Evolutionary conservation across 2,888 invertebrate species (phyloP).

Genomic region (Tenodera sinensis): DNA sequence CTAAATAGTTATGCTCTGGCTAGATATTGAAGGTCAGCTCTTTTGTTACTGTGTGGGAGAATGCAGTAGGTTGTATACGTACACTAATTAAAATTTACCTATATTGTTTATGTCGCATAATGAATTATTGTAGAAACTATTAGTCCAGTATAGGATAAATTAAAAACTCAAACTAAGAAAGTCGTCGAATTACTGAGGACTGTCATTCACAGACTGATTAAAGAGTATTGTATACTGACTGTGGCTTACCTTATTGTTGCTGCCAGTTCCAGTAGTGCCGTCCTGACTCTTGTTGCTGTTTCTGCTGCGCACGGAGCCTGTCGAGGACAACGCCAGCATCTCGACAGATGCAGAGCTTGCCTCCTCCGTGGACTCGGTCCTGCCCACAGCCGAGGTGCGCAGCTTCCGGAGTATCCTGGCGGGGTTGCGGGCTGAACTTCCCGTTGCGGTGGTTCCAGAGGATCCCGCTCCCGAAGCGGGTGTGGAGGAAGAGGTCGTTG

Average conservation of each 20-base stretch:
- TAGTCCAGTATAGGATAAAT: too few relatives aligned
- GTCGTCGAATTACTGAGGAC: too few relatives aligned
- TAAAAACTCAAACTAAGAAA: too few relatives aligned
- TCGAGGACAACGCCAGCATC: slow-evolving; percentile 36
- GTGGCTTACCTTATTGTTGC: neutral
- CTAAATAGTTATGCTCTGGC: too few relatives aligned
- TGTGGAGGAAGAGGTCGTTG: neutral
- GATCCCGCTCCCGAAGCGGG: neutral
- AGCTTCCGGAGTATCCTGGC: slow-evolving; percentile 46
- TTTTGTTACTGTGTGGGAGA: too few relatives aligned
- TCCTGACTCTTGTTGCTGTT: slow-evolving; percentile 19
- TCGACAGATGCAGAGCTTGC: slow-evolving; percentile 39
- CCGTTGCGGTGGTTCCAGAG: neutral
- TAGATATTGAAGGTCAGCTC: too few relatives aligned
- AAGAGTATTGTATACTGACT: too few relatives aligned
- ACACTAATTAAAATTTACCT: too few relatives aligned
- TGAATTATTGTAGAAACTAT: too few relatives aligned
- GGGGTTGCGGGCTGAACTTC: slow-evolving; percentile 9
- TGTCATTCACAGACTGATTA: too few relatives aligned
- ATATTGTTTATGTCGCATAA: too few relatives aligned
- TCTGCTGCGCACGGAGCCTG: slow-evolving; percentile 35
- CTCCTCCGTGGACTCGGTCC: slow-evolving; percentile 45
- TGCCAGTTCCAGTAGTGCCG: neutral
- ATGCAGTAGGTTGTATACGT: too few relatives aligned
- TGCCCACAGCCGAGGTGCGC: slow-evolving; percentile 37